Evolutionary conservation across 1,140 invertebrate genomes (phyloP), one percentile per base, ranked within the genome.

Genomic region (Hyposmocoma kahamanoa): DNA sequence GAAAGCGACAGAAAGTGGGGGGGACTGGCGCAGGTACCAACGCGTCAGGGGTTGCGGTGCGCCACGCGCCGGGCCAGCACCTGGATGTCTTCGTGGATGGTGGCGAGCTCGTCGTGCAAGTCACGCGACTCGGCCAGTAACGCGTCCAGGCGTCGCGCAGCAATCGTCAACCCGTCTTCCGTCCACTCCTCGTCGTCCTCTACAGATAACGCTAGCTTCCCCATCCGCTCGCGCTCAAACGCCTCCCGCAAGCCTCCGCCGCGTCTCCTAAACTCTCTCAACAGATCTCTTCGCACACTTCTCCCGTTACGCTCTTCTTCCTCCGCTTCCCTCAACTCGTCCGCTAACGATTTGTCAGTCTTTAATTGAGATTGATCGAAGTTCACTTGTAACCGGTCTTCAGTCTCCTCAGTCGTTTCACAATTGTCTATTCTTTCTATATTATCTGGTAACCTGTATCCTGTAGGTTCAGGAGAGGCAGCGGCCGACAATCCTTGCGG

Each of bases 81-180:
- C 77, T 87, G 82, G 58, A 87, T 74, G 73, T 86, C 84, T 41
- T 82, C 72, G 59, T 84, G 73, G 57, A 87, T 86, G 58, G 68
- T 84, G 11, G 81, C 73, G 57, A 87, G 57, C 63, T 85, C 77
- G 48, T 72, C 72, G 65, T 84, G 81, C 47, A 87, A 64, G 17
- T 68, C 70, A 13, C 82, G 62, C 1, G 82, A 82, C 67, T 87
- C 82, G 28, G 74, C 79, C 56, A 87, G 67, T 67, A 87, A 67
- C 42, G 69, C 73, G 59, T 80, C 78, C 47, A 87, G 54, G 20
- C 61, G 67, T 26, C 79, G 60, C 47, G 84, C 79, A 15, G 86
- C 81, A 3, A 68, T 62, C 1, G 69, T 53, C 56, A 85, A 61
- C 26, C 65, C 72, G 22, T 42, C 51, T 2, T 78, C 76, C 22